These are phyloP conservation scores for Apodemia mormo DNA, from an alignment of 2,888 invertebrate genomes.

Conservation along the genomic window DNA sequence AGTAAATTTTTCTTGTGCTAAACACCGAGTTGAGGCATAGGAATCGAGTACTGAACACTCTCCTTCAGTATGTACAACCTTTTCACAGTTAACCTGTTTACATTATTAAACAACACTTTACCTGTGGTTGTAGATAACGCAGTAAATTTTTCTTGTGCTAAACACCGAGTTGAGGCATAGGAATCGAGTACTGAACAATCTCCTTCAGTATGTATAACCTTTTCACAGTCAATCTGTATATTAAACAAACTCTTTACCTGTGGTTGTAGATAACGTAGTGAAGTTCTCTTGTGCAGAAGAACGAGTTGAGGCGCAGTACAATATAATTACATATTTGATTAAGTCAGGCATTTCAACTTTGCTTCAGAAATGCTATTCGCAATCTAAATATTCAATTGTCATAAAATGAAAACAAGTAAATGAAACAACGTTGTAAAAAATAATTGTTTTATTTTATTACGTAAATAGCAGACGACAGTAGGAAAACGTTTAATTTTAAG, in stretches of 20 bases:
- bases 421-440: conserved; percentile 2
- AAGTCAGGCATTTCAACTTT: neutral
- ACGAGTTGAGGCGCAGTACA: neutral
- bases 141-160: too few relatives aligned
- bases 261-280: neutral
- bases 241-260: neutral
- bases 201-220: too few relatives aligned
- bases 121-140: too few relatives aligned
- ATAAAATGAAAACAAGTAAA: conserved; percentile 3
- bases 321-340: neutral
- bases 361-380: neutral
- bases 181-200: too few relatives aligned
- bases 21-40: too few relatives aligned
- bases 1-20: too few relatives aligned
- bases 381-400: neutral
- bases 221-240: too few relatives aligned
- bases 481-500: neutral
- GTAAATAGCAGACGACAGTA: neutral
- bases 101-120: too few relatives aligned
- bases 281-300: neutral
- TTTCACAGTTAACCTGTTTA: too few relatives aligned
- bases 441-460: conserved; percentile 8
- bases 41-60: too few relatives aligned
- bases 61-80: too few relatives aligned
- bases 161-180: too few relatives aligned